Evolutionary conservation across 2,888 invertebrate species (phyloP).

Genomic region (Thereva unica): DNA sequence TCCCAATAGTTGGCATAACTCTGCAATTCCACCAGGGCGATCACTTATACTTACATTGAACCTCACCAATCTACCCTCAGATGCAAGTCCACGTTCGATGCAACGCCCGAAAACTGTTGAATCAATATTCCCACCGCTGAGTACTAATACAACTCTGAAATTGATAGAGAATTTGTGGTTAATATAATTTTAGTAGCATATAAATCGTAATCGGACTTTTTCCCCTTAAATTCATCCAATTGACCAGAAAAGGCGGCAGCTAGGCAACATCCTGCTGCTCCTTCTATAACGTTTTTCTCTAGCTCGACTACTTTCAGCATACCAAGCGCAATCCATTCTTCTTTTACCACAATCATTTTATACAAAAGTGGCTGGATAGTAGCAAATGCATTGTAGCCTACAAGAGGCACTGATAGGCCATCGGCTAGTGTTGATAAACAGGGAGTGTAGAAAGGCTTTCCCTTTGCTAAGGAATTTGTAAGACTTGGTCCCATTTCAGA

Average conservation of each 20-base stretch:
- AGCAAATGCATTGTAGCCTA: constrained; percentile 82
- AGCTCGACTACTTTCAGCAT: constrained; percentile 78
- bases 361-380: constrained; percentile 76
- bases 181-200: neutral
- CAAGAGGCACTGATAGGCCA: constrained; percentile 84
- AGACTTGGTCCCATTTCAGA: constrained; percentile 91
- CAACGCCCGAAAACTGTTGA: constrained; percentile 87
- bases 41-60: constrained; percentile 82
- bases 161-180: neutral
- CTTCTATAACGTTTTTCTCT: constrained; percentile 92
- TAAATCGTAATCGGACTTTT: constrained; percentile 61
- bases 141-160: constrained; percentile 76
- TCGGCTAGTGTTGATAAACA: constrained; percentile 81
- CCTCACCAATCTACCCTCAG: constrained; percentile 76
- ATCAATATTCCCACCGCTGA: constrained; percentile 91
- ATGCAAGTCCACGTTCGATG: constrained; percentile 84
- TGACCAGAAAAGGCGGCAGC: constrained; percentile 83
- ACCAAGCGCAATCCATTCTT: constrained; percentile 81
- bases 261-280: constrained; percentile 84
- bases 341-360: constrained; percentile 78
- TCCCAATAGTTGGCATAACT: constrained; percentile 76
- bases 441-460: constrained; percentile 69
- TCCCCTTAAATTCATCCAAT: constrained; percentile 77
- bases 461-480: constrained; percentile 69
- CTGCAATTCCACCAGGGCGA: constrained; percentile 85